A percentile compares a stretch with the other conserved stretches of the same genome.
These are phyloP conservation scores for Elanus axillaris DNA, from an alignment of 2,113 vertebrate species.

Conservation along the genomic window DNA sequence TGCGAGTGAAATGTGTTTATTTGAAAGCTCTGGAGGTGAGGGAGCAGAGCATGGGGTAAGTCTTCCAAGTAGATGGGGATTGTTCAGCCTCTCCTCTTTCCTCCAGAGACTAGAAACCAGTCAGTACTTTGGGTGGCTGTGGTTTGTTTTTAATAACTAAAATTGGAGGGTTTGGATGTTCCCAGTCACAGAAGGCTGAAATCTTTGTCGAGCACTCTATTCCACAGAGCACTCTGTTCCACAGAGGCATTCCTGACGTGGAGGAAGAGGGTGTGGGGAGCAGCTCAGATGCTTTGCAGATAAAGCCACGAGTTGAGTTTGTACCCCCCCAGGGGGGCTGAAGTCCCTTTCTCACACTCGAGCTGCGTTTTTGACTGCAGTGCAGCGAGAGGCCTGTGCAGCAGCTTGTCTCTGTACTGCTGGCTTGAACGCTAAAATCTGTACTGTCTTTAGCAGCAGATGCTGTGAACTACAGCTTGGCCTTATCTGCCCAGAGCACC, in stretches of 20 bases:
- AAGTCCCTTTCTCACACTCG: background rate
- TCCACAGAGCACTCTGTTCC: background rate
- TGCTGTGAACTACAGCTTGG: background rate
- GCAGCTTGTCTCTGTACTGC: background rate
- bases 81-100: background rate
- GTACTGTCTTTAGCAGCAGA: background rate
- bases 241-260: accelerated
- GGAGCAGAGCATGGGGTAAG: background rate
- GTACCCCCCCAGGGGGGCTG: background rate
- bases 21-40: background rate
- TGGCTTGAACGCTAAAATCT: background rate
- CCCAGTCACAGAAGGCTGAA: background rate
- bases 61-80: accelerated
- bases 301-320: accelerated
- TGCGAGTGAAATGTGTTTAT: background rate
- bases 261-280: background rate
- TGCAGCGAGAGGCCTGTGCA: background rate
- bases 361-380: background rate
- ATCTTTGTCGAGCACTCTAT: accelerated
- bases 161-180: background rate
- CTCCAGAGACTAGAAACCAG: background rate
- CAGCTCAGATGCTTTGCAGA: background rate
- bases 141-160: background rate
- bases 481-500: background rate
- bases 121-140: background rate